Evolutionary conservation across 2,797 vertebrate genomes (phyloP), one percentile per base, ranked within the genome.

Genomic region (Melanotaenia parkinsoni): DNA sequence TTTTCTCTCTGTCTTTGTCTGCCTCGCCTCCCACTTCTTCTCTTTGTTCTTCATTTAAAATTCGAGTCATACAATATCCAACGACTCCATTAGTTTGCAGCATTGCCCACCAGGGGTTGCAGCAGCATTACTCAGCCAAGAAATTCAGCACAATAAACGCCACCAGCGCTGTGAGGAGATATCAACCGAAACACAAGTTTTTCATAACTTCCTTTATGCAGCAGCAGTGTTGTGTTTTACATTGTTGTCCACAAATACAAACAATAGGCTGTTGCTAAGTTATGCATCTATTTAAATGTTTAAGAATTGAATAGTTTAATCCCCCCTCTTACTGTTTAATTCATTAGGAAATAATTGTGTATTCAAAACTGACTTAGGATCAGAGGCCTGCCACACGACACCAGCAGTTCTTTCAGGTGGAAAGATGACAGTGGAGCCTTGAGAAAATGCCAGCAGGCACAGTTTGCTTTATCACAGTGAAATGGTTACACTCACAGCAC

Each of bases 51-150:
- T 89, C 83, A 88, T 93, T 91, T 90, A 82, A 90, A 86, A 91
- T 88, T 92, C 91, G 68, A 85, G 87, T 89, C 89, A 88, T 88
- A 90, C 87, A 86, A 86, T 85, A 88, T 85, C 86, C 71, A 40
- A 86, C 73, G 81, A 88, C 85, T 86, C 88, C 86, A 70, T 91
- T 89, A 37, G 67, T 88, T 87, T 71, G 82, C 74, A 0, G 66
- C 82, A 89, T 88, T 88, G 88, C 86, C 87, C 90, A 90, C 85
- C 83, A 86, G 89, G 89, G 91, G 85, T 80, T 87, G 83, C 84
- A 35, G 78, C 86, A 76, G 71, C 70, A n/a, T 76, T 86, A 69
- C 68, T 67, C 77, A 62, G 83, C 86, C 83, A 72, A 79, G 82
- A 84, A 90, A 90, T 84, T 72, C 82, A 77, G 88, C 77, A 73